Base-by-base conservation (phyloP, 2,113 vertebrate species). In the Saccopteryx bilineata region DNA sequence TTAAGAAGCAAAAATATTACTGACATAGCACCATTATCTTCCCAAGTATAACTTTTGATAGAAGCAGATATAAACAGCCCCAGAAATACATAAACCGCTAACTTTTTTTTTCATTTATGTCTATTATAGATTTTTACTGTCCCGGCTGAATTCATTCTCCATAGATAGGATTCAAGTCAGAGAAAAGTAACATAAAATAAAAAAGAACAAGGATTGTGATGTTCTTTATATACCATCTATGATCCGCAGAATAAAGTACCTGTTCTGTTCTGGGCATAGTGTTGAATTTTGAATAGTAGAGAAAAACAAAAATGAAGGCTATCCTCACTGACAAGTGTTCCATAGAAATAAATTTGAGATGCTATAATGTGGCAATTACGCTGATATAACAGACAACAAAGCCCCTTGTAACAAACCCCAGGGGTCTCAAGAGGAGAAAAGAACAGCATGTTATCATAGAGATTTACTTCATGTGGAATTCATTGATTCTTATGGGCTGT, bases 331-430 rank as follows among this genome's bases (percentile, higher is more conserved):
- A 93, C 91, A 94, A 94, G 78, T 91, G 23, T 78, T 95, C 78
- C 87, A 93, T 71, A 76, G 84, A 85, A 93, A 92, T 94, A 95
- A 97, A 97, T 93, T 81, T 91, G 71, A 93, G 60, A 61, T 63
- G 24, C 23, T 91, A 61, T 72, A 75, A 52, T 66, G 56, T 46
- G 33, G 56, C 75, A 93, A 92, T 95, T 94, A 78, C 10, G n/a
- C 60, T 74, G 33, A 92, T 86, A 93, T 66, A 94, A 93, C 11
- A 96, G 72, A 74, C 81, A 96, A 69, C 28, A 66, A 93, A 96
- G 23, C 14, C 15, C 39, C 15, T 88, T 65, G 65, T 69, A 95
- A 79, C n/a, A 91, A 94, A 88, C 80, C 82, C 18, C 86, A 60
- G 13, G 6, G 13, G 56, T 7, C 28, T 93, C 63, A 24, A 76